These are phyloP conservation scores for Barypeithes pellucidus DNA, from an alignment of 2,888 invertebrate species.

Conservation along the genomic window DNA sequence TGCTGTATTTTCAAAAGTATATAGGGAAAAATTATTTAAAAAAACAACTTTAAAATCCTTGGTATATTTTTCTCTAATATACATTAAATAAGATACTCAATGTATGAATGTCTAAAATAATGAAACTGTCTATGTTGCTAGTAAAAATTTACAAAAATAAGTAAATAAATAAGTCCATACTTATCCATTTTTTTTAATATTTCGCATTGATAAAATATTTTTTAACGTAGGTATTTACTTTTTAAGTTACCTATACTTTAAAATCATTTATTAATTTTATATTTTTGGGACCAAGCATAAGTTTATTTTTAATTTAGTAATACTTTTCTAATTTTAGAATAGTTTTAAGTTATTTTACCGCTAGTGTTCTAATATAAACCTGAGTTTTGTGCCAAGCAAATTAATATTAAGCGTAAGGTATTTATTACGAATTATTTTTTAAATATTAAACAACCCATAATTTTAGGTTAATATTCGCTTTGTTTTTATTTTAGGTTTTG, in stretches of 20 bases:
- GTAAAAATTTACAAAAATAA: neutral
- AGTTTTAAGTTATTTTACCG: slow-evolving; percentile 20
- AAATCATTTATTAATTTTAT: slow-evolving; percentile 4
- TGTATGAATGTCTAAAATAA: slow-evolving; percentile 13
- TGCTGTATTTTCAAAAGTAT: no score
- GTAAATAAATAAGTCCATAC: neutral
- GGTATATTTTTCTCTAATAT: slow-evolving; percentile 10
- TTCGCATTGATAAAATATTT: neutral
- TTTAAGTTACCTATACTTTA: neutral
- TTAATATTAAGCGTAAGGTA: neutral
- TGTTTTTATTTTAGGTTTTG: slow-evolving; percentile 16
- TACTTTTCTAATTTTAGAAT: slow-evolving; percentile 12
- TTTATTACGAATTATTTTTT: slow-evolving; percentile 12
- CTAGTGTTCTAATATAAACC: slow-evolving; percentile 13
- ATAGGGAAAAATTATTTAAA: no score
- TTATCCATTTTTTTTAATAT: neutral
- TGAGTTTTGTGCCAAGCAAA: slow-evolving; percentile 13
- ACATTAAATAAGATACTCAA: neutral
- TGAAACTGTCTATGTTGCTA: neutral
- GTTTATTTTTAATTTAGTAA: slow-evolving; percentile 22
- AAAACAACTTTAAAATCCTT: neutral
- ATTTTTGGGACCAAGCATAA: slow-evolving; percentile 32
- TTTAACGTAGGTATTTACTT: no score
- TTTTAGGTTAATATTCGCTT: slow-evolving; percentile 1
- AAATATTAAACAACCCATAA: slow-evolving; percentile 4